Percentiles rank a stretch among this genome's conserved stretches.
Evolutionary conservation across 2,113 vertebrate genomes (phyloP).

Genomic region (Hydrolagus affinis): DNA sequence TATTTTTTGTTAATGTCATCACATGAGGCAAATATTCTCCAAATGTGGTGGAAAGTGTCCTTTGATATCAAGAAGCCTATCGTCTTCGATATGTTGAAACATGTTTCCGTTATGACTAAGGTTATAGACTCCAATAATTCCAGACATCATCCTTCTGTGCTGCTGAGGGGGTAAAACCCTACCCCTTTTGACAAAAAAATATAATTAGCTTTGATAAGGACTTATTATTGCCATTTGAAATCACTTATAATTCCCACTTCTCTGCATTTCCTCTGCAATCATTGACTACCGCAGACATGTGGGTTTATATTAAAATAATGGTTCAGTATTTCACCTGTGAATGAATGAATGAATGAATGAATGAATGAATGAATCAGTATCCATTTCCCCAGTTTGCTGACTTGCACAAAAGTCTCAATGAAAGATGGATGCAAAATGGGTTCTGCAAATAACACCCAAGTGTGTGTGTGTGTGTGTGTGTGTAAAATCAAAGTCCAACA

Average conservation of each 20-base stretch:
- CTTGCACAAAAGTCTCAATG: no score
- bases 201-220: background rate
- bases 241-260: background rate
- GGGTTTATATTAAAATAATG: background rate
- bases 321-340: background rate
- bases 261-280: background rate
- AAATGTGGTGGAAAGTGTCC: background rate
- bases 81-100: background rate
- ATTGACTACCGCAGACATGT: background rate
- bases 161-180: background rate
- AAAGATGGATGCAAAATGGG: no score
- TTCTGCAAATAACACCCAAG: no score
- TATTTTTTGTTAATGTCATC: background rate
- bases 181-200: background rate
- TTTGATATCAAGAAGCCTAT: background rate
- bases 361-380: no score
- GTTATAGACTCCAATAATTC: background rate
- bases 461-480: no score
- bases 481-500: no score
- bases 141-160: background rate
- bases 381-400: no score
- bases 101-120: background rate
- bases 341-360: no score
- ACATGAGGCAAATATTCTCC: slow-evolving; percentile 1
- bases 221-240: background rate